Conservation (phyloP, 1,140 invertebrate genomes). For the Drosophila lacertosa region DNA sequence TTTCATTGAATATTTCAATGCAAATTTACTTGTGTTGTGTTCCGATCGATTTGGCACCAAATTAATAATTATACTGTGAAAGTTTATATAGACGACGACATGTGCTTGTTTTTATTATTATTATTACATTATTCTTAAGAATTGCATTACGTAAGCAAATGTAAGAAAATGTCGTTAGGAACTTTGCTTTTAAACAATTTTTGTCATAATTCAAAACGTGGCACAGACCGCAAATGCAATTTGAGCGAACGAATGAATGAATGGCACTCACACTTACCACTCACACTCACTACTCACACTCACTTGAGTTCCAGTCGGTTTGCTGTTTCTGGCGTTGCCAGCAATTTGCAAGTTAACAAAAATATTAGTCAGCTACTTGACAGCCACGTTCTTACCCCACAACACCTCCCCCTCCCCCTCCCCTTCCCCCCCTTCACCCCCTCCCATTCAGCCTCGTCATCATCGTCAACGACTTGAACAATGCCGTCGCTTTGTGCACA, state of each 20-base stretch:
- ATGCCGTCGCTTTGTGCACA: constrained; percentile 59
- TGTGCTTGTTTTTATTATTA: constrained; percentile 22
- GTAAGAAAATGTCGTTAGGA: constrained; percentile 27
- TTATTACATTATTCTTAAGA: constrained; percentile 30
- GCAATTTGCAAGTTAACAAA: constrained; percentile 54
- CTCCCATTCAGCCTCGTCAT: constrained; percentile 8
- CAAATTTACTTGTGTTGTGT: constrained; percentile 35
- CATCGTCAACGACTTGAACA: constrained; percentile 42
- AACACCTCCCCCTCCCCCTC: background rate
- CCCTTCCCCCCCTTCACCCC: background rate
- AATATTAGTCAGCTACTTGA: constrained; percentile 73
- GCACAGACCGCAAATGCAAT: constrained; percentile 40
- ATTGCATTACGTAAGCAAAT: constrained; percentile 52
- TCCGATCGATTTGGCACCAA: constrained; percentile 52
- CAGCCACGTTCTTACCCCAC: constrained; percentile 28
- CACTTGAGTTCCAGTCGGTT: constrained; percentile 6
- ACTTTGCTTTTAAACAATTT: constrained; percentile 42
- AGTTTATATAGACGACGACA: constrained; percentile 3
- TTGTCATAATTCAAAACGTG: constrained; percentile 55
- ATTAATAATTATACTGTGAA: constrained; percentile 40
- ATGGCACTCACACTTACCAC: background rate
- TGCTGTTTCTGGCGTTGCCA: constrained; percentile 17
- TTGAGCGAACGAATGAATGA: constrained; percentile 33
- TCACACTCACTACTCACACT: background rate
- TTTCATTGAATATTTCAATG: constrained; percentile 46